These are phyloP conservation scores for Ceyx melanurus DNA, from an alignment of 2,113 vertebrate species.

Conservation along the genomic window DNA sequence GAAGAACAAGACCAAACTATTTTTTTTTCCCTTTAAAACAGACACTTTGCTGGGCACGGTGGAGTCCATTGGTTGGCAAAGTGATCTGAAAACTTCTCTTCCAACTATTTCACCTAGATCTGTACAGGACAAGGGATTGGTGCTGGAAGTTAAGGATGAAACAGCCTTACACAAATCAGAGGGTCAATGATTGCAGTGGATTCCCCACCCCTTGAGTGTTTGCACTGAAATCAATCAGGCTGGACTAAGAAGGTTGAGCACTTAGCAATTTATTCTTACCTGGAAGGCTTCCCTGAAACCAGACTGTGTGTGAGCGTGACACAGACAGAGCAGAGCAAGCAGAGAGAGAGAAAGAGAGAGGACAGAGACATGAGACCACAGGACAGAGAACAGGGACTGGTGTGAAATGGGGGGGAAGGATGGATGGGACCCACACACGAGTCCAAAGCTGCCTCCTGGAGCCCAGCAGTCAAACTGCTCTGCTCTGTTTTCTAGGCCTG, in stretches of 20 bases:
- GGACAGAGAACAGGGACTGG: not conserved
- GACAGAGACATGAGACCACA: slow-evolving; percentile 47
- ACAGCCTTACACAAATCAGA: not conserved
- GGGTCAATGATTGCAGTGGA: not conserved
- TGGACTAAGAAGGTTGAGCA: not conserved
- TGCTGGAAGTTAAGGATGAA: not conserved
- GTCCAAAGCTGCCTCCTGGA: not conserved
- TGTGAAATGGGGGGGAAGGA: not conserved
- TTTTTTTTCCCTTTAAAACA: not conserved
- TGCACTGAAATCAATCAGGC: not conserved
- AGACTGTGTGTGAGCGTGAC: slow-evolving; percentile 68
- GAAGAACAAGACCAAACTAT: not conserved
- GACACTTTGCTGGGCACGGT: not conserved
- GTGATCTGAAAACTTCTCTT: not conserved
- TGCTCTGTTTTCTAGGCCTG: not conserved
- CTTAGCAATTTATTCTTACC: slow-evolving; percentile 43
- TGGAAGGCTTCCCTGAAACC: slow-evolving; percentile 69
- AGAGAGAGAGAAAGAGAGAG: slow-evolving; percentile 51
- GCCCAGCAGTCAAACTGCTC: not conserved
- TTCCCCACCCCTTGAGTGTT: not conserved
- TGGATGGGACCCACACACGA: not conserved
- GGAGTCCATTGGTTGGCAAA: not conserved
- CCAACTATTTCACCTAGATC: not conserved
- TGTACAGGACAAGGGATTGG: not conserved
- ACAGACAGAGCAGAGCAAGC: slow-evolving; percentile 68